phyloP scores from a whole-genome alignment of 2,888 invertebrate species.

The Bombylius major region DNA sequence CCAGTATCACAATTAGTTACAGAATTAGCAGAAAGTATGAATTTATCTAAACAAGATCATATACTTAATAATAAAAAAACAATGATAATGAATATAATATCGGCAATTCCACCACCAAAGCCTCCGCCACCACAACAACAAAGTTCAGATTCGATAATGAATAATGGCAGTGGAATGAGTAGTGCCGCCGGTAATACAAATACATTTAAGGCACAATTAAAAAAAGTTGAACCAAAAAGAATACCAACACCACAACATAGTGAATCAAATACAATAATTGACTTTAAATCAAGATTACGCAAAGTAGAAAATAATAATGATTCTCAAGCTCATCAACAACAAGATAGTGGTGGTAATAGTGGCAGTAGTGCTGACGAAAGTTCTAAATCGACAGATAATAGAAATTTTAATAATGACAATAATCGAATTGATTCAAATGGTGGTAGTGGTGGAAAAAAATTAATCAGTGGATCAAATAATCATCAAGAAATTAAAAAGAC shows the following conservation, averaged over 20 bases:
- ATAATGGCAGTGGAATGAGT: slow-evolving; percentile 18
- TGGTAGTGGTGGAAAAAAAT: slow-evolving; percentile 2
- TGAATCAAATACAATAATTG: slow-evolving; percentile 54
- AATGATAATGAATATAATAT: background rate
- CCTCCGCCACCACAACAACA: slow-evolving; percentile 10
- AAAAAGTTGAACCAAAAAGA: slow-evolving; percentile 59
- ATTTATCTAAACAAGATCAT: slow-evolving; percentile 40
- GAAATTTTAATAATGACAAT: slow-evolving; percentile 2
- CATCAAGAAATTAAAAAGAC: slow-evolving; percentile 31
- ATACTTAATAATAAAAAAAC: slow-evolving; percentile 8
- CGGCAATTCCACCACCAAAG: slow-evolving; percentile 14
- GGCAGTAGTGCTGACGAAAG: background rate
- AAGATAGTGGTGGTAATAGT: slow-evolving; percentile 4
- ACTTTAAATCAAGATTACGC: slow-evolving; percentile 70
- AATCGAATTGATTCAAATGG: slow-evolving; percentile 2
- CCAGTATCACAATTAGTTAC: slow-evolving; percentile 70
- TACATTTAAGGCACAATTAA: slow-evolving; percentile 54
- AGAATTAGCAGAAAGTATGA: slow-evolving; percentile 74
- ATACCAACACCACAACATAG: slow-evolving; percentile 41
- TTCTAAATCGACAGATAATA: slow-evolving; percentile 2
- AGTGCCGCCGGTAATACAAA: slow-evolving; percentile 33
- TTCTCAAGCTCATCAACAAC: slow-evolving; percentile 19
- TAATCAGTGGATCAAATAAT: background rate
- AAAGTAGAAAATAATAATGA: slow-evolving; percentile 52
- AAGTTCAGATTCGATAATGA: slow-evolving; percentile 17